These are phyloP conservation scores for Pseudorhiza aurosa DNA, from an alignment of 30 jellyfish, hydroid and myxozoan genomes.

Conservation along the genomic window DNA sequence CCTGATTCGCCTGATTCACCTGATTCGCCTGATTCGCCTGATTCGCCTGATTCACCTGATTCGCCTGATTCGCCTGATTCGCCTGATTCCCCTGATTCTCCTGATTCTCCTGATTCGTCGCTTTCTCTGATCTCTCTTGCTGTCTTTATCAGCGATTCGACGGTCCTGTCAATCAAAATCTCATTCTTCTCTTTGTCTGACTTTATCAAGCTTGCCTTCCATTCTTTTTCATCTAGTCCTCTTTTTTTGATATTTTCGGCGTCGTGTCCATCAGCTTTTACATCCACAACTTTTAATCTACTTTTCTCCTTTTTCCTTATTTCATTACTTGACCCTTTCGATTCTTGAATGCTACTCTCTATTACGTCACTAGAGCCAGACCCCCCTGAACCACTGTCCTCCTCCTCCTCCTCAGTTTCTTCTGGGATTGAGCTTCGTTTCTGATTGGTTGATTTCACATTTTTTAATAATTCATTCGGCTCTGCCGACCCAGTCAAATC, in stretches of 20 bases:
- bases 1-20: slow-evolving; percentile 31
- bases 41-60: slow-evolving; percentile 27
- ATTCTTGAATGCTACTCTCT: background rate
- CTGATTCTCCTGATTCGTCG: slow-evolving; percentile 9
- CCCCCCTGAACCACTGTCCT: background rate
- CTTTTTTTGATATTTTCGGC: slow-evolving; percentile 9
- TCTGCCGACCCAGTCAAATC: background rate
- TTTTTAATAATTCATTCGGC: background rate
- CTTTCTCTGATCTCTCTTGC: slow-evolving; percentile 11
- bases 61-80: slow-evolving; percentile 15
- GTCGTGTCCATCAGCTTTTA: background rate
- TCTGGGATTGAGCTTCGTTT: slow-evolving; percentile 11
- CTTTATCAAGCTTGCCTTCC: background rate
- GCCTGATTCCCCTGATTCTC: slow-evolving; percentile 13
- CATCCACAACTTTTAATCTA: too few species aligned
- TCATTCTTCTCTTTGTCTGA: background rate
- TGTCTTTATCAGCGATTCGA: slow-evolving; percentile 23
- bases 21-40: slow-evolving; percentile 39
- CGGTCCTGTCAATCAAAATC: slow-evolving; percentile 21
- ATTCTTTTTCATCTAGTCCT: slow-evolving; percentile 12
- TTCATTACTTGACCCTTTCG: background rate
- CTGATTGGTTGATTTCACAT: background rate
- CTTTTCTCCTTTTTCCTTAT: too few species aligned
- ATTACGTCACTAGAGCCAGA: background rate
- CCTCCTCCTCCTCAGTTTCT: background rate